A percentile compares a stretch with the other conserved stretches of the same genome.
Evolutionary conservation across 2,888 invertebrate genomes (phyloP).

Genomic region (Busseola fusca): DNA sequence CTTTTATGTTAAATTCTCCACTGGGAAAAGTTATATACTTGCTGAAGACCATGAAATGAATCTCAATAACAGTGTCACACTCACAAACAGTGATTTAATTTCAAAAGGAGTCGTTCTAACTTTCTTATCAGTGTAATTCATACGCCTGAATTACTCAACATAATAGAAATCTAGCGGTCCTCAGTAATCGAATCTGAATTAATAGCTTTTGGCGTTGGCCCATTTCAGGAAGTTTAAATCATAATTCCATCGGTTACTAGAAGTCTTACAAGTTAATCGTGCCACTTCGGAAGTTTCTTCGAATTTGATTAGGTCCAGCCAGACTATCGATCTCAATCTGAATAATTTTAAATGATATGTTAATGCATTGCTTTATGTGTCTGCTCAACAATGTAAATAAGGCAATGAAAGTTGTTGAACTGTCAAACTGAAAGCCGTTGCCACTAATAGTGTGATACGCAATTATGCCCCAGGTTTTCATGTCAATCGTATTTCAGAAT

Average conservation of each 20-base stretch:
- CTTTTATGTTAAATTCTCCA: neutral
- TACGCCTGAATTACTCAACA: slow-evolving; percentile 47
- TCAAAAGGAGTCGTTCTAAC: slow-evolving; percentile 34
- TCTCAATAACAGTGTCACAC: slow-evolving; percentile 35
- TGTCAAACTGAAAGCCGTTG: neutral
- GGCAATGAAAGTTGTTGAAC: neutral
- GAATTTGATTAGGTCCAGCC: slow-evolving; percentile 24
- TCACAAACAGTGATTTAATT: slow-evolving; percentile 30
- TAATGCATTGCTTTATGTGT: neutral
- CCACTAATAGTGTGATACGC: neutral
- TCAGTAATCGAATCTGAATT: slow-evolving; percentile 49
- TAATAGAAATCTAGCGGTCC: slow-evolving; percentile 49
- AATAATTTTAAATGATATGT: neutral
- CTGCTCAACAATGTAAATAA: neutral
- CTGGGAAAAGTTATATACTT: slow-evolving; percentile 7
- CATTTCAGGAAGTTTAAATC: slow-evolving; percentile 33
- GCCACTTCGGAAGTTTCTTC: slow-evolving; percentile 19
- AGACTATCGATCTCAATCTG: neutral
- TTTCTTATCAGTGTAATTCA: slow-evolving; percentile 52
- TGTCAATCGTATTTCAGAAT: slow-evolving; percentile 26
- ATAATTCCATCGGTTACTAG: slow-evolving; percentile 32
- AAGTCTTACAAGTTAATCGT: slow-evolving; percentile 38
- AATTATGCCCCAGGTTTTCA: slow-evolving; percentile 10
- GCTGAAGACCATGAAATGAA: slow-evolving; percentile 20
- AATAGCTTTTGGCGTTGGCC: slow-evolving; percentile 27